These are phyloP conservation scores for Macrosoma leucophasiata DNA, from an alignment of 2,888 invertebrate species.

Conservation along the genomic window DNA sequence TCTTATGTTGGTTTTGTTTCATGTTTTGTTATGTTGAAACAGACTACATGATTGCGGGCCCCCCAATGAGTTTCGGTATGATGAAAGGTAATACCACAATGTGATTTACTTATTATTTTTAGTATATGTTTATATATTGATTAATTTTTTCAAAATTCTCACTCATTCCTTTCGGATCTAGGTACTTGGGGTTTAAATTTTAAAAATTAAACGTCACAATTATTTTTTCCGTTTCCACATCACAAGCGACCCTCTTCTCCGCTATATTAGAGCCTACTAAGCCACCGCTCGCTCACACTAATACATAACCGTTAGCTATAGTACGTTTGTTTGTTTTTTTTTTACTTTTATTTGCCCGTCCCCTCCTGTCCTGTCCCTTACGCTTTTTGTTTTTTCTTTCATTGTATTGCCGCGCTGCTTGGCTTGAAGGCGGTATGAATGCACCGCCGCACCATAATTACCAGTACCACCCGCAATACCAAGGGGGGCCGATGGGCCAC, in stretches of 20 bases:
- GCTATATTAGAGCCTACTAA: constrained; percentile 57
- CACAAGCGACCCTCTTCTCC: constrained; percentile 45
- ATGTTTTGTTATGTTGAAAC: constrained; percentile 81
- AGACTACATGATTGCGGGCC: constrained; percentile 84
- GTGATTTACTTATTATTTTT: constrained; percentile 43
- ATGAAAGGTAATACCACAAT: constrained; percentile 84
- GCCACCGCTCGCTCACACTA: constrained; percentile 50
- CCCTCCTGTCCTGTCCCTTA: constrained; percentile 61
- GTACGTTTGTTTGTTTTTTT: constrained; percentile 28
- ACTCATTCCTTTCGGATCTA: constrained; percentile 58
- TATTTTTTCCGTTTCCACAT: constrained; percentile 52
- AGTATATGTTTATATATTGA: constrained; percentile 60
- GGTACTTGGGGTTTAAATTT: constrained; percentile 58
- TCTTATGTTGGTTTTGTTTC: constrained; percentile 82
- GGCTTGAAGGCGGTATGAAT: constrained; percentile 76
- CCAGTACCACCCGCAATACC: constrained; percentile 72
- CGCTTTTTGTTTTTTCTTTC: constrained; percentile 74
- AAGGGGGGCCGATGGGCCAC: constrained; percentile 50
- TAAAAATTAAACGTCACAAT: constrained; percentile 36
- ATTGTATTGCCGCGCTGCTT: constrained; percentile 74
- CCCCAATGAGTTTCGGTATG: constrained; percentile 90
- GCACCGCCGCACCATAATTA: constrained; percentile 75
- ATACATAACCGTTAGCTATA: constrained; percentile 23
- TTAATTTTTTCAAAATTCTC: constrained; percentile 24
- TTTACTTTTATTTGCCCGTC: constrained; percentile 55